Percentiles rank a stretch among this genome's conserved stretches.
phyloP scores from a whole-genome alignment of 2,797 vertebrate genomes.

The Danio tinwini region DNA sequence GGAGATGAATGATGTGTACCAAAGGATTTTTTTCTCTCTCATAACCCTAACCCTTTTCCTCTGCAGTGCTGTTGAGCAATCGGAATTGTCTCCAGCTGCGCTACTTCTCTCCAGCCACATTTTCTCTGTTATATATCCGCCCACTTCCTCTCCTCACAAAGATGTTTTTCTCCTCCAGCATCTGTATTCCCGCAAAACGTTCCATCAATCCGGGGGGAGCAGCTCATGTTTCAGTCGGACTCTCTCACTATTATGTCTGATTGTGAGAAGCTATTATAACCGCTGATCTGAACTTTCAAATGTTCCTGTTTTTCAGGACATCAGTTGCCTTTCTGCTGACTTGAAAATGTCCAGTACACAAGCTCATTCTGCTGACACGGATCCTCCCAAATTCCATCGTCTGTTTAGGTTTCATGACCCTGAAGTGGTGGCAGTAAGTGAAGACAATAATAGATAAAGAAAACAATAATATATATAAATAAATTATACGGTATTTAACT shows the following conservation, averaged over 20 bases:
- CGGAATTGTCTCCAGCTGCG: conserved; percentile 27
- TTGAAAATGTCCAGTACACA: conserved; percentile 63
- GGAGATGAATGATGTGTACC: neutral
- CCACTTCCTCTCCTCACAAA: conserved; percentile 35
- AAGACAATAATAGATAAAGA: neutral
- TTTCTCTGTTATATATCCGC: conserved; percentile 14
- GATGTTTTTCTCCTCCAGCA: conserved; percentile 25
- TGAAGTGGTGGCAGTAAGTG: conserved; percentile 73
- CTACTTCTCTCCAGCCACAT: conserved; percentile 16
- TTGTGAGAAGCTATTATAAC: neutral
- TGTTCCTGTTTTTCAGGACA: conserved; percentile 7
- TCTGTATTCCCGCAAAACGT: conserved; percentile 20
- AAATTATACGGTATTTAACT: too few species aligned
- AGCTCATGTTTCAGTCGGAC: conserved; percentile 8
- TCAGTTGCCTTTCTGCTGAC: neutral
- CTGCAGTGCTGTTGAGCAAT: conserved; percentile 32
- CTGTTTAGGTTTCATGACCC: conserved; percentile 68
- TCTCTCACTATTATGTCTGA: neutral
- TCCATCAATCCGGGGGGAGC: conserved; percentile 20
- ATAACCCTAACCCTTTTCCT: neutral
- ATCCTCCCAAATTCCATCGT: conserved; percentile 52
- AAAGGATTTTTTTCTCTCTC: neutral
- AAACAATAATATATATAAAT: neutral
- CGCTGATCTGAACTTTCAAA: neutral
- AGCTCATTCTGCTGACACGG: conserved; percentile 4